Conservation (phyloP, 1,140 invertebrate genomes). For the Meteorus sp. region DNA sequence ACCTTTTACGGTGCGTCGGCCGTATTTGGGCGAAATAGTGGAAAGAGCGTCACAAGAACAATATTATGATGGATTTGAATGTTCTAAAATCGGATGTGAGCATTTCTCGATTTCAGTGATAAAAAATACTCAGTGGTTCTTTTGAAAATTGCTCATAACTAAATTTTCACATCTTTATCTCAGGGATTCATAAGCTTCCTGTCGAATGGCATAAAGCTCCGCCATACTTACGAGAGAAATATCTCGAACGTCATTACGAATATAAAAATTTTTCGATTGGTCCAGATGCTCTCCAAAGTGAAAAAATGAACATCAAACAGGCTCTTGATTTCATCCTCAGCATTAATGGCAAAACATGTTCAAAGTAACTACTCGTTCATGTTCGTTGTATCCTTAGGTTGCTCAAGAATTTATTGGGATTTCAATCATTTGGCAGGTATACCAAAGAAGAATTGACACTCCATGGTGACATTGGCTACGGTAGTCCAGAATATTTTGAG, state of each 20-base stretch:
- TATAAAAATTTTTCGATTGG: conserved; percentile 72
- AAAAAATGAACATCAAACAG: conserved; percentile 75
- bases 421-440: conserved; percentile 59
- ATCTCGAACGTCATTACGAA: conserved; percentile 72
- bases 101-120: conserved; percentile 32
- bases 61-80: conserved; percentile 92
- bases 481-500: conserved; percentile 85
- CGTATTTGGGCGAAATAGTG: conserved; percentile 90
- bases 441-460: conserved; percentile 73
- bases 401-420: neutral
- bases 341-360: conserved; percentile 74
- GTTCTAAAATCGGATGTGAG: conserved; percentile 89
- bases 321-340: conserved; percentile 75
- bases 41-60: conserved; percentile 90
- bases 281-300: conserved; percentile 64
- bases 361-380: conserved; percentile 54
- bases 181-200: conserved; percentile 81
- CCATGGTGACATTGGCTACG: conserved; percentile 82
- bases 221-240: conserved; percentile 69
- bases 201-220: conserved; percentile 75
- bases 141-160: too few relatives aligned
- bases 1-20: conserved; percentile 82
- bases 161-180: conserved; percentile 29
- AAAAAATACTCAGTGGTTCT: too few relatives aligned
- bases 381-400: too few relatives aligned